Percentiles rank a stretch among this genome's conserved stretches.
phyloP scores from a whole-genome alignment of 2,113 vertebrate species.

The Delphinapterus leucas region DNA sequence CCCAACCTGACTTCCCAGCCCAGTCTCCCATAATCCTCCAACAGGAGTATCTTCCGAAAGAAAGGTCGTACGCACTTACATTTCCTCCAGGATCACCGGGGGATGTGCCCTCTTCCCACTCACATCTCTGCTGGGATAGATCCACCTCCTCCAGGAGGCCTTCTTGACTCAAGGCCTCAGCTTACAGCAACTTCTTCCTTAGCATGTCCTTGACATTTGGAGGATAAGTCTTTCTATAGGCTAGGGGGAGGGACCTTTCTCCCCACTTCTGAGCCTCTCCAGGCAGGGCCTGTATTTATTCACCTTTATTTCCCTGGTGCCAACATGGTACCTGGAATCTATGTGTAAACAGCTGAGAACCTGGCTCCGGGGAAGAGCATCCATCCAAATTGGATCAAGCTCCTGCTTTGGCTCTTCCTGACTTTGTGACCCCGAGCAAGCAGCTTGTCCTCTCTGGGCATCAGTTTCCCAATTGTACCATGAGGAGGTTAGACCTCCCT shows the following conservation, averaged over 20 bases:
- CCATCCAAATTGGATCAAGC: neutral
- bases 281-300: neutral
- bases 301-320: neutral
- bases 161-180: neutral
- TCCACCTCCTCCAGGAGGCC: neutral
- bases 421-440: neutral
- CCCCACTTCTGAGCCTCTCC: neutral
- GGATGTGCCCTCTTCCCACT: neutral
- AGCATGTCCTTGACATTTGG: neutral
- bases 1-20: neutral
- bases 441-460: neutral
- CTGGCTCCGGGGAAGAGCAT: neutral
- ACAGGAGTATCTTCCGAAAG: neutral
- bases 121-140: neutral
- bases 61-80: neutral
- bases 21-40: neutral
- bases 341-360: neutral
- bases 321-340: neutral
- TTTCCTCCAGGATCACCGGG: neutral
- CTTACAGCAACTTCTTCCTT: neutral
- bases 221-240: neutral
- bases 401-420: neutral
- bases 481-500: neutral
- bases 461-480: neutral
- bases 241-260: neutral